Base-by-base conservation (phyloP, 2,113 vertebrate species). In the Cyanoramphus novaezelandiae region DNA sequence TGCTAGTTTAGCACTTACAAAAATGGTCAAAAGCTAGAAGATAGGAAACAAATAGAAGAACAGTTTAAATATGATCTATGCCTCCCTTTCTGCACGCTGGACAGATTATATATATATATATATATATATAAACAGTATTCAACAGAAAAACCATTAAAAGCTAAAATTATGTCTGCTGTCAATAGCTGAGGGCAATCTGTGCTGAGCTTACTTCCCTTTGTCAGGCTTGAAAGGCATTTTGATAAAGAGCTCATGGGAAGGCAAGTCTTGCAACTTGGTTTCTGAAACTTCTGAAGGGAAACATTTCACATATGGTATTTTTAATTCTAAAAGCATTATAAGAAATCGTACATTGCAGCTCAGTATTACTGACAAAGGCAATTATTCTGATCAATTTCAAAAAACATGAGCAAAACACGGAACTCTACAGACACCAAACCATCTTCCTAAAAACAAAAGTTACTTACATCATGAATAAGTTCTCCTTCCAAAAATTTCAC, bases 401-500 rank as follows among this genome's bases (percentile, higher is more conserved):
- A 69, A 55, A 55, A 52, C 20, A 43, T 7, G 14, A 64, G 60
- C 63, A 35, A 78, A 86, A 43, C 23, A 75, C 53, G n/a, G 31
- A 50, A 50, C 35, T 70, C 28, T 25, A 41, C 2, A 63, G 25
- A 27, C 33, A 64, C 13, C 39, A 53, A 87, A 37, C 17, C 29
- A 57, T 31, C 44, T 59, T 67, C 37, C 43, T 63, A 25, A 78
- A 92, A 62, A 13, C 19, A 46, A 83, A 49, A 62, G 92, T 92
- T 86, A 99, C 99, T 99, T 97, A 99, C 99, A 88, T 99, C 99
- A 91, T 99, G 99, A 94, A 99, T 99, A 95, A 99, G 99, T 92
- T 99, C 99, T 93, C 99, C 99, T 97, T 99, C 99, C 96, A 99
- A 98, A 97, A 99, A 99, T 96, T 99, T 99, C 67, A 99, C 99